Evolutionary conservation across 2,797 vertebrate species (phyloP), one percentile per base, ranked within the genome.

Genomic region (Pseudochromis fuscus): DNA sequence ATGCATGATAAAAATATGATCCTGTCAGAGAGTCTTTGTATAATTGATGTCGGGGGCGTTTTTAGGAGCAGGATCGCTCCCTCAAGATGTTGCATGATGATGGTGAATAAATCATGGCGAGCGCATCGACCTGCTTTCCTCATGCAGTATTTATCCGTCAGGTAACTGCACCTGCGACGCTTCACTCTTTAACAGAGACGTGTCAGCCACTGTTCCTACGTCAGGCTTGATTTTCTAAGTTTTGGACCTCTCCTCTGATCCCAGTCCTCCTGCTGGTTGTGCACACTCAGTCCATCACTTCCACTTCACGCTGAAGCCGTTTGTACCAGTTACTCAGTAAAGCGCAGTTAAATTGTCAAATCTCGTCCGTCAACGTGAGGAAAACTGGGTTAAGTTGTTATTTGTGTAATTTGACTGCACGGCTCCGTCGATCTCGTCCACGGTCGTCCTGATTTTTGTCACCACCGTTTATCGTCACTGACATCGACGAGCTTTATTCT

Each of bases 1-100:
- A 65, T 69, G 44, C 56, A 50, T 60, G 53, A 74, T 71, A 59
- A 74, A 85, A 81, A 84, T 72, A 72, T 66, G 76, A 77, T 82
- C 25, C 77, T 77, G 78, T 82, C 77, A 80, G n/a, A 62, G 30
- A 46, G 0, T 23, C 27, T 31, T 21, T 67, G 12, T 28, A 65
- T 85, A 72, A 81, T 79, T 67, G 27, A 81, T 64, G 38, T n/a
- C 0, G 1, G 18, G 15, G 1, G 28, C 27, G 7, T 61, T 72
- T 45, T 35, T 49, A 16, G 73, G 48, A 60, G 27, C 25, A 57
- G 28, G 44, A 46, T 61, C 21, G 45, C 38, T 79, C 65, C 75
- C 76, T 48, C 31, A 49, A 50, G 67, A 58, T 19, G 57, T 2
- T 28, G 30, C 49, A 23, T 13, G 72, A 64, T 49, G 59, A n/a